Conservation (phyloP, 2,888 invertebrate species). For the Sarcophaga rosellei region DNA sequence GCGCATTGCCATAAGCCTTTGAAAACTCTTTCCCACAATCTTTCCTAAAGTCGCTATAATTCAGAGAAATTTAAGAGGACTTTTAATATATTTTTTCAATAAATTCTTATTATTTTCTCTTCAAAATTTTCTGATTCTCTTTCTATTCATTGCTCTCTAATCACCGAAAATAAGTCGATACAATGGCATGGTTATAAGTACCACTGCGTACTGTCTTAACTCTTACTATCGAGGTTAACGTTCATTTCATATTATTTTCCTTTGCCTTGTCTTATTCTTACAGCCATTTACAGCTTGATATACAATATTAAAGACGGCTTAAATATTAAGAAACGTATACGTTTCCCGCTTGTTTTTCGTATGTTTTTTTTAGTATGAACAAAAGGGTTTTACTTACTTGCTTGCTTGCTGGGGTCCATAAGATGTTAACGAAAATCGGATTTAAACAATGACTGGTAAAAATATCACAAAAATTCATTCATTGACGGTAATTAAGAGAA, state of each 20-base stretch:
- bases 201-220: constrained; percentile 62
- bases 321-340: neutral
- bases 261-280: neutral
- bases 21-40: too few species aligned
- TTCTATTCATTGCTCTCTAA: constrained; percentile 58
- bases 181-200: neutral
- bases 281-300: neutral
- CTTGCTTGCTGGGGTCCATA: neutral
- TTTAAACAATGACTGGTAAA: constrained; percentile 63
- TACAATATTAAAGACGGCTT: neutral
- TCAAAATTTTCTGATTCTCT: neutral
- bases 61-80: too few species aligned
- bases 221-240: constrained; percentile 77
- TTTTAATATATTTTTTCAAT: too few species aligned
- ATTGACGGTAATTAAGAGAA: constrained; percentile 52
- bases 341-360: constrained; percentile 1
- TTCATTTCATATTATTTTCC: constrained; percentile 66
- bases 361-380: constrained; percentile 26
- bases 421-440: constrained; percentile 56
- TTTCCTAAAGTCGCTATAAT: too few species aligned
- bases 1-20: too few species aligned
- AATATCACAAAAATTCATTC: constrained; percentile 50
- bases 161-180: constrained; percentile 15
- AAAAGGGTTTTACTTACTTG: constrained; percentile 49
- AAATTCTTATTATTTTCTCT: too few species aligned